A percentile compares a stretch with the other conserved stretches of the same genome.
Evolutionary conservation across 1,140 invertebrate species (phyloP).

Genomic region (Ladona fulva): DNA sequence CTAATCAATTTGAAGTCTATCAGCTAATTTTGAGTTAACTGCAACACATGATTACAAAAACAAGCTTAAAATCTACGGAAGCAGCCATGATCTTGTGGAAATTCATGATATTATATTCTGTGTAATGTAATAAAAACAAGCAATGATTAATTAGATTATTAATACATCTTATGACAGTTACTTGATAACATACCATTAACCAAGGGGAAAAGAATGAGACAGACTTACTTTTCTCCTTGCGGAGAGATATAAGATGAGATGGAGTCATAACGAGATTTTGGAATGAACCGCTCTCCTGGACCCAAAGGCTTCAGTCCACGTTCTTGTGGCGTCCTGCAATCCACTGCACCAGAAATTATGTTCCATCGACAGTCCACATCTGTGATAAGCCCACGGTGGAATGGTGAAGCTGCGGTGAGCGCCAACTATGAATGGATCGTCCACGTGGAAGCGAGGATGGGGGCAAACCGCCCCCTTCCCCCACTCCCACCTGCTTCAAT

Average conservation of each 20-base stretch:
- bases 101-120: too few species aligned
- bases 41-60: too few species aligned
- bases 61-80: too few species aligned
- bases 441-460: not conserved
- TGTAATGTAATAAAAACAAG: too few species aligned
- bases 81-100: too few species aligned
- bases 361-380: conserved; percentile 97
- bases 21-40: too few species aligned
- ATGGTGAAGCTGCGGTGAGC: conserved; percentile 89
- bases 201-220: not conserved
- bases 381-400: conserved; percentile 85
- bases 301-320: conserved; percentile 67
- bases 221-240: conserved; percentile 59
- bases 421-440: conserved; percentile 58
- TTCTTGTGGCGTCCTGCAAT: conserved; percentile 92
- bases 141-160: too few species aligned
- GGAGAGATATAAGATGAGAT: conserved; percentile 94
- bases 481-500: not conserved
- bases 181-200: too few species aligned
- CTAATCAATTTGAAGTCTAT: too few species aligned
- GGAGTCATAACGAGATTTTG: conserved; percentile 95
- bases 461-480: not conserved
- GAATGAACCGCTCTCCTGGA: conserved; percentile 74
- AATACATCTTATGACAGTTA: too few species aligned
- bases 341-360: conserved; percentile 88